Evolutionary conservation across 2,888 invertebrate species (phyloP), one percentile per base, ranked within the genome.

Genomic region (Acronicta psi): DNA sequence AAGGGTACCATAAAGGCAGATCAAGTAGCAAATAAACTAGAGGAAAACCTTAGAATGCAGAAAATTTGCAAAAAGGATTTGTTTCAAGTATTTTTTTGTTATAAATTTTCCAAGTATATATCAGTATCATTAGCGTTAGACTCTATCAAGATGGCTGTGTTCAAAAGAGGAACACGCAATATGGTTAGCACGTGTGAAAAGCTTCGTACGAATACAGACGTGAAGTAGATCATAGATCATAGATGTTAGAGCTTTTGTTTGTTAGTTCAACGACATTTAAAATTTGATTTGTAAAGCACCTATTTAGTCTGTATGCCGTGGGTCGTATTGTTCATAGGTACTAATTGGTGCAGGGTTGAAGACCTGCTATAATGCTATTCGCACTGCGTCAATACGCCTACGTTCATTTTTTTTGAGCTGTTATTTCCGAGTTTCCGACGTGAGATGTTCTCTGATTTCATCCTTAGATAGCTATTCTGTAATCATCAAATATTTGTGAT

Each of bases 301-400:
- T 68, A 75, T 69, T 68, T 55, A 68, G 55, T 67, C 51, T 62
- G 71, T 69, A 89, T 88, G 84, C 72, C 70, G 90, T 89, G 84
- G 87, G 88, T 83, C 90, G 87, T 85, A 91, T 90, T 90, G 88
- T 87, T 84, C 80, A 73, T 65, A n/a, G n/a, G n/a, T n/a, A 67
- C 55, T 68, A 71, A 67, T 69, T 72, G 65, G 68, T 84, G 42
- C 53, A 74, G 80, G 73, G 75, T 69, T 73, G 71, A 74, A 75
- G 75, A 78, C 68, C 73, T 59, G 63, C 62, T 59, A 62, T 71
- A 67, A 64, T 70, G 47, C 29, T 65, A 61, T 73, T 76, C 47
- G 54, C 52, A 56, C 61, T 57, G 54, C 68, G 59, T 63, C 72
- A 51, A 34, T 40, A 70, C 73, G 42, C 78, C 79, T 50, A 73